A percentile compares a stretch with the other conserved stretches of the same genome.
phyloP scores from a whole-genome alignment of 2,888 invertebrate genomes.

The Ceriagrion tenellum region DNA sequence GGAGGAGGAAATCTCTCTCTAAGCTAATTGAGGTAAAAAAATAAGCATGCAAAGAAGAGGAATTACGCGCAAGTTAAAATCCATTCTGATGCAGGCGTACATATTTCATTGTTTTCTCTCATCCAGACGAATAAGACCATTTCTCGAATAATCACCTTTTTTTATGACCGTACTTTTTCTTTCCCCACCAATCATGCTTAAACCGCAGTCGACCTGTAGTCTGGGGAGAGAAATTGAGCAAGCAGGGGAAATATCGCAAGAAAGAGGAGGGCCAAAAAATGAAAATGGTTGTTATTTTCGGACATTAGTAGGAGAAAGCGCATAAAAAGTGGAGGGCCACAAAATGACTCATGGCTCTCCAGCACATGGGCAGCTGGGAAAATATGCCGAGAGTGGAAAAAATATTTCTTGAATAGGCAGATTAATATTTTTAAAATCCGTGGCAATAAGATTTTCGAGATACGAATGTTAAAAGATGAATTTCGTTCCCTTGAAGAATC shows the following conservation, averaged over 20 bases:
- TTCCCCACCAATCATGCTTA: background rate
- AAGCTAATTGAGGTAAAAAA: background rate
- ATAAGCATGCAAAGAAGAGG: background rate
- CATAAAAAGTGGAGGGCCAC: background rate
- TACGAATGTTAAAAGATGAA: too few relatives aligned
- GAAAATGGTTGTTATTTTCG: background rate
- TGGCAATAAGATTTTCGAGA: too few relatives aligned
- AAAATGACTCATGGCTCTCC: background rate
- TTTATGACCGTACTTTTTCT: background rate
- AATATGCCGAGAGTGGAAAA: background rate
- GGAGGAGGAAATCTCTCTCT: background rate
- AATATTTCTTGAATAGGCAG: background rate
- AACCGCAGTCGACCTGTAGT: background rate
- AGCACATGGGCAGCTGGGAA: background rate
- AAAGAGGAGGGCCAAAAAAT: background rate
- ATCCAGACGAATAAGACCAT: background rate
- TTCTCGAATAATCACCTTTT: slow-evolving; percentile 8
- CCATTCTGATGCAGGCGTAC: background rate
- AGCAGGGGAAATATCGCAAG: background rate
- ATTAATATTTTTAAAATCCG: background rate
- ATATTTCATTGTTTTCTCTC: background rate
- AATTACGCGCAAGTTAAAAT: background rate
- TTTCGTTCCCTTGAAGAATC: too few relatives aligned
- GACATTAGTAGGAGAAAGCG: background rate
- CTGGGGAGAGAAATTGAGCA: background rate